Percentiles rank a stretch among this genome's conserved stretches.
Conservation (phyloP, 2,113 vertebrate genomes). For the rabbit (Oryctolagus cuniculus) region DNA sequence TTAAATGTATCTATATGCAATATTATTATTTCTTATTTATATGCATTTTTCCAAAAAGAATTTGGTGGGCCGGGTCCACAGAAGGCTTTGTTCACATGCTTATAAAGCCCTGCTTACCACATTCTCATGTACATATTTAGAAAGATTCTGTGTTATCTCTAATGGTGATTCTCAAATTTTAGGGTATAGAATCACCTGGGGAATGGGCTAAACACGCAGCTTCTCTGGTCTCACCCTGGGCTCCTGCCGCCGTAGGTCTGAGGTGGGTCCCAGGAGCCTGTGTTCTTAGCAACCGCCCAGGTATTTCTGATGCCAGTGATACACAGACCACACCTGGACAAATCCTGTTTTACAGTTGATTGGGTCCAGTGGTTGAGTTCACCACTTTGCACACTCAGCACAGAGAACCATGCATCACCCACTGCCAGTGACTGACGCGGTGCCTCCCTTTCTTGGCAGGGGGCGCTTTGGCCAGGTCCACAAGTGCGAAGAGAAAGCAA, state of each 20-base stretch:
- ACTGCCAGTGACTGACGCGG: background rate
- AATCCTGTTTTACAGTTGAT: background rate
- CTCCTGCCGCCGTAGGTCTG: background rate
- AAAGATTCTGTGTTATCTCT: background rate
- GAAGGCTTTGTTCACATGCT: background rate
- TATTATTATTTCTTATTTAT: constrained; percentile 24
- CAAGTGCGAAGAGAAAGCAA: constrained; percentile 96
- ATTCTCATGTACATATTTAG: background rate
- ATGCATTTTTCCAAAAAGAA: constrained; percentile 3
- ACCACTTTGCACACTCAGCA: background rate
- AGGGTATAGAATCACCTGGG: background rate
- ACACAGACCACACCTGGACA: background rate
- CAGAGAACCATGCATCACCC: background rate
- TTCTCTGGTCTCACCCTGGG: background rate
- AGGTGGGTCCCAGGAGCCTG: background rate
- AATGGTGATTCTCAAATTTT: background rate
- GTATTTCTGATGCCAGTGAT: background rate
- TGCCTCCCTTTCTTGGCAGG: constrained; percentile 85
- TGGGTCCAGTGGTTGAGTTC: background rate
- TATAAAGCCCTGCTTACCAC: background rate
- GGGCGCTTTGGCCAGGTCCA: constrained; percentile 98
- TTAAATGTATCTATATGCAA: background rate
- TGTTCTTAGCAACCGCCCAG: background rate
- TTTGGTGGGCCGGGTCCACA: background rate
- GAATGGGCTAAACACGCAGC: background rate